phyloP scores from a whole-genome alignment of 2,113 vertebrate species.

The Empidonax alnorum region DNA sequence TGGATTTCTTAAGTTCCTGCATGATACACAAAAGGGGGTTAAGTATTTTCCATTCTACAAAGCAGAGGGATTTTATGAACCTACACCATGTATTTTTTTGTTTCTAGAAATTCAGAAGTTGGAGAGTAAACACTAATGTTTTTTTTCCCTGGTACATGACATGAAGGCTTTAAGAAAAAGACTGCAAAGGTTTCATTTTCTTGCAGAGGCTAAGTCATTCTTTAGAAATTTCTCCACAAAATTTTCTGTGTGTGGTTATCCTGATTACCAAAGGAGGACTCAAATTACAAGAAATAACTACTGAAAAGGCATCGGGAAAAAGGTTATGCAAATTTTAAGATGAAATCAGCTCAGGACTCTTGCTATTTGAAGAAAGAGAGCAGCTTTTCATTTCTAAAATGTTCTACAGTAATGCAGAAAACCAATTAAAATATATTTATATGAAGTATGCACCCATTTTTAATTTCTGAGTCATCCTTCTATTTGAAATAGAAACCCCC shows the following conservation, averaged over 20 bases:
- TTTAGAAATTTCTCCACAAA: not conserved
- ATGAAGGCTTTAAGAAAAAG: not conserved
- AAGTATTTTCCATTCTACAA: not conserved
- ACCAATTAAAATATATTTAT: not conserved
- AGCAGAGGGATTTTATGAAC: not conserved
- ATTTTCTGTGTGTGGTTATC: not conserved
- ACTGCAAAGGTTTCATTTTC: not conserved
- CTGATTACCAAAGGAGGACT: not conserved
- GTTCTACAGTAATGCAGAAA: not conserved
- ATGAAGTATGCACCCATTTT: not conserved
- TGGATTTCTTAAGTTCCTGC: not conserved
- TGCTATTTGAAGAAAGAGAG: not conserved
- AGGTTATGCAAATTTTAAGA: not conserved
- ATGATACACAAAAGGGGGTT: not conserved
- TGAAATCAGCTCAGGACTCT: not conserved
- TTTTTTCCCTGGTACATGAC: accelerated
- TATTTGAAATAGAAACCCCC: not conserved
- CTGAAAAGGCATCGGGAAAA: not conserved
- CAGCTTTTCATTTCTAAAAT: not conserved
- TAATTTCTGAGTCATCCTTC: not conserved
- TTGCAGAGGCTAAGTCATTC: not conserved
- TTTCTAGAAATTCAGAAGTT: not conserved
- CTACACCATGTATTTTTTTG: not conserved
- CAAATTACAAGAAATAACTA: not conserved
- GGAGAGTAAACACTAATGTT: not conserved